Evolutionary conservation across 2,113 vertebrate genomes (phyloP), one percentile per base, ranked within the genome.

Genomic region (Megaptera novaeangliae): DNA sequence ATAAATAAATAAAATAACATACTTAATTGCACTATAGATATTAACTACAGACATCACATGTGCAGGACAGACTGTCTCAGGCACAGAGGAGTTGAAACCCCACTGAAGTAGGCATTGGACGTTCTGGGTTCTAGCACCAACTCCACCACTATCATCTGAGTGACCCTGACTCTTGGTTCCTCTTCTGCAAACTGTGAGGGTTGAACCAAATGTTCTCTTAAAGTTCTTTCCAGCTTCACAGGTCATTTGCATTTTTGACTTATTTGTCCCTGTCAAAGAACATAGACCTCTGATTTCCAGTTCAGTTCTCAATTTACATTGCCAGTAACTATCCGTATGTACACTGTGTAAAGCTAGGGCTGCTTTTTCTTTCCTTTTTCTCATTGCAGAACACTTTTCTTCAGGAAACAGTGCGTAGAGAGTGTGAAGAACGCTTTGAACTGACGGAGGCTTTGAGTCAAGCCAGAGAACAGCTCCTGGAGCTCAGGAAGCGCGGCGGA

Each of bases 361-460:
- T 72, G 88, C 64, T 88, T 63, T 31, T 34, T 82, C 69, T 49
- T 31, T 3, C 41, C n/a, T 34, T 55, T 95, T 91, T 98, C 78
- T 98, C 89, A 89, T 98, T 97, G 75, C 98, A 99, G 99, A 99
- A 99, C 21, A 52, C 88, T 8, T 95, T 99, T 80, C 99, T 99
- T 93, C 99, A 99, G 98, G 99, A 99, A 85, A 99, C 99, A 0
- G 99, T 99, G 64, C 99, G 99, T 39, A 98, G 98, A 55, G 99
- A 99, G 98, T 99, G 99, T 91, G 99, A 99, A 98, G 99, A 99
- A 97, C 99, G 99, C 96, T 99, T 98, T 94, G 99, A 99, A 95
- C 99, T 99, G 95, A 99, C 99, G 0, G 99, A 99, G 46, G 99
- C 99, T 21, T 97, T 99, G 97, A 97, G 98, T 96, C 98, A 97